Conservation (phyloP, 2,797 vertebrate genomes). For the Rhinichthys osculus region DNA sequence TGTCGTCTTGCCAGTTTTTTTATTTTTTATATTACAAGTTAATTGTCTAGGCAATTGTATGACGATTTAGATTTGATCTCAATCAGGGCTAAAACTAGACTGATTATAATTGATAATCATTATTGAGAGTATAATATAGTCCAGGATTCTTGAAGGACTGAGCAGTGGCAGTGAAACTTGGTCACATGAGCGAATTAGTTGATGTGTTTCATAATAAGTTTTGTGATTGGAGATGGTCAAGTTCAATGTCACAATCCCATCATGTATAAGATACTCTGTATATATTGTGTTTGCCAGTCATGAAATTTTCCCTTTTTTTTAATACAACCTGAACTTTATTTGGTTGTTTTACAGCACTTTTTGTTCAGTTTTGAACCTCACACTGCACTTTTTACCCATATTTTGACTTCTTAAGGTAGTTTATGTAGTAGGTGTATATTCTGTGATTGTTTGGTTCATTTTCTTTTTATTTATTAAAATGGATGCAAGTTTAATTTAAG, state of each 20-base stretch:
- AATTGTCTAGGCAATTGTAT: background rate
- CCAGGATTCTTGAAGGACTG: background rate
- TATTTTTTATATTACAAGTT: background rate
- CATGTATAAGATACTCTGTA: slow-evolving; percentile 6
- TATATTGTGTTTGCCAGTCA: slow-evolving; percentile 20
- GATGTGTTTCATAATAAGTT: background rate
- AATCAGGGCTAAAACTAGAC: background rate
- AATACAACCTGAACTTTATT: background rate
- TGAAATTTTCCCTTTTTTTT: background rate
- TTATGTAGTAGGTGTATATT: background rate
- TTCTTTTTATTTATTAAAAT: background rate
- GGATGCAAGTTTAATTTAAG: background rate
- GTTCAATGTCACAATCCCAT: background rate
- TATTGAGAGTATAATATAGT: background rate
- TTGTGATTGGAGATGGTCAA: background rate
- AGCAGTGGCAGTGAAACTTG: background rate
- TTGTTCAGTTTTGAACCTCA: background rate
- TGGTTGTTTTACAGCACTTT: background rate
- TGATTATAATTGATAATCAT: background rate
- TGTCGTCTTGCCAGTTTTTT: background rate
- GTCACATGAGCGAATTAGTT: background rate
- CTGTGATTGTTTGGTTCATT: background rate
- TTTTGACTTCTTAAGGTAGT: background rate
- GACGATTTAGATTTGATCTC: background rate
- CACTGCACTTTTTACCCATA: background rate